Evolutionary conservation across 2,888 invertebrate species (phyloP), one percentile per base, ranked within the genome.

Genomic region (Eupithecia dodoneata): DNA sequence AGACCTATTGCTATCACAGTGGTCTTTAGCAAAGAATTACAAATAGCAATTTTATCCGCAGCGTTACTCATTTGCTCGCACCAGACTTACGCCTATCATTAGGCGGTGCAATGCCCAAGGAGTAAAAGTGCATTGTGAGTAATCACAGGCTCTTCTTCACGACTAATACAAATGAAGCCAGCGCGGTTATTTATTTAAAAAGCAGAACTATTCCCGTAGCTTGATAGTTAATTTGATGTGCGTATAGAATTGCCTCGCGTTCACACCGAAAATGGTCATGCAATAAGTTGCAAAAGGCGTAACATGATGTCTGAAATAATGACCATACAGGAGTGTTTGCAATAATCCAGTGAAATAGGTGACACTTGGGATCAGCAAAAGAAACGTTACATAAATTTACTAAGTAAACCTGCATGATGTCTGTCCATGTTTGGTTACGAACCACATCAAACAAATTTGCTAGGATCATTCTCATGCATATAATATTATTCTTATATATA

Each of bases 11-110:
- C n/a, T 59, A 18, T 18, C 18, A 55, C 55, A n/a, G n/a, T n/a
- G 7, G 52, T 55, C n/a, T 13, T 55, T n/a, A 55, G 7, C 15
- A 55, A 55, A 55, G n/a, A 55, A n/a, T 79, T 76, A 78, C 73
- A 74, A 73, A 65, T 75, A 72, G 77, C 72, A 75, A 77, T 85
- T 85, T 83, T 80, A 85, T 84, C 82, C 81, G 76, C 76, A 81
- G 79, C 77, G 81, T 85, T 73, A 86, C 86, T 87, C 82, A 87
- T 87, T 86, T 82, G 85, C 81, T 85, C 83, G 84, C 85, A 86
- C 85, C 10, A 63, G 18, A 10, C 63, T 63, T 63, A 30, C 9
- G 63, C 63, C 12, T 63, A 63, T 86, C 85, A 86, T 87, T 84
- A 86, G 81, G 76, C 77, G 79, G 76, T 82, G 79, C 79, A 73